Percentiles rank a stretch among this genome's conserved stretches.
Conservation (phyloP, 1,140 invertebrate genomes). For the Bursaphelenchus mucronatus region DNA sequence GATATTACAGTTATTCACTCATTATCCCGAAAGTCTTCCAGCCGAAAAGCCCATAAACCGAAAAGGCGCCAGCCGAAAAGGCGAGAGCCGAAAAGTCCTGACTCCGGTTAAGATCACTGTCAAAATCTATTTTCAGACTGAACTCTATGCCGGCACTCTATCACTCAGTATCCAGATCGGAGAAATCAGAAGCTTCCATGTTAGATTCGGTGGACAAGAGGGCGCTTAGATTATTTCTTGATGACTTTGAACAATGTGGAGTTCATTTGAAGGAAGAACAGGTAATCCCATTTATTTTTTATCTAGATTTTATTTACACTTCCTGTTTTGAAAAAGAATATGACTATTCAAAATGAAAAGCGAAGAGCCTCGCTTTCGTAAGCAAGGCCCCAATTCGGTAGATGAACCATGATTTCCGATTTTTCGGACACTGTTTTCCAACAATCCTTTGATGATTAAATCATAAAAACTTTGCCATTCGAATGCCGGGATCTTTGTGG, state of each 20-base stretch:
- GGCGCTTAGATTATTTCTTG: slow-evolving; percentile 32
- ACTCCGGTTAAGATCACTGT: too few species aligned
- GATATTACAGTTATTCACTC: too few species aligned
- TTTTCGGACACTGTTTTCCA: neutral
- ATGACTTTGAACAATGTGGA: slow-evolving; percentile 49
- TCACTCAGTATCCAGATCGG: slow-evolving; percentile 26
- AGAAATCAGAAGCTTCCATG: slow-evolving; percentile 22
- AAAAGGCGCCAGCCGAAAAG: too few species aligned
- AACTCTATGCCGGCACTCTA: slow-evolving; percentile 44
- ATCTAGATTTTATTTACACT: neutral
- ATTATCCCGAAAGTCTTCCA: too few species aligned
- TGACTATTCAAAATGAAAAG: too few species aligned
- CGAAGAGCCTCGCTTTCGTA: too few species aligned
- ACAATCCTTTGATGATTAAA: neutral
- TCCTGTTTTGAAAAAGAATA: neutral
- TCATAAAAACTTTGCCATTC: neutral
- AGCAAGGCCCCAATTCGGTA: neutral
- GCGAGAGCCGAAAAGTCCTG: too few species aligned
- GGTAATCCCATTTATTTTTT: neutral
- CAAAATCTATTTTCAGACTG: slow-evolving; percentile 24
- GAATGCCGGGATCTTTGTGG: too few species aligned
- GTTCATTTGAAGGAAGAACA: slow-evolving; percentile 39
- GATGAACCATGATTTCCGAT: neutral
- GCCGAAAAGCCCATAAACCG: too few species aligned
- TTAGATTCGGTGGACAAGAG: slow-evolving; percentile 33